These are phyloP conservation scores for Procambarus clarkii DNA, from an alignment of 1,140 invertebrate species.

Conservation along the genomic window DNA sequence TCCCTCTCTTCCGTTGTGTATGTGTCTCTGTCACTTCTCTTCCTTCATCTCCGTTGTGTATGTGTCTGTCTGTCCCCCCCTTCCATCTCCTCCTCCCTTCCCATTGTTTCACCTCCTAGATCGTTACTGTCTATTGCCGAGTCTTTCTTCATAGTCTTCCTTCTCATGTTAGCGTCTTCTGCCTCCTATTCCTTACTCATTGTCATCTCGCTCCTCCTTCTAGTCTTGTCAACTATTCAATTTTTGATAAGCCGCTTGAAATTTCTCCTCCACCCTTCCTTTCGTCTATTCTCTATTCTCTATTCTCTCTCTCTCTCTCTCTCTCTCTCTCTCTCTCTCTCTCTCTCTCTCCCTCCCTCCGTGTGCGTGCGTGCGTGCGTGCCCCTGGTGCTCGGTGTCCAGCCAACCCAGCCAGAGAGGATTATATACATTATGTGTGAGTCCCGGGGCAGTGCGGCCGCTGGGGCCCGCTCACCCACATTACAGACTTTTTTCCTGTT, in stretches of 20 bases:
- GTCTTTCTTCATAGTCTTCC: too few species aligned
- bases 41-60: too few species aligned
- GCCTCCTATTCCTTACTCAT: background rate
- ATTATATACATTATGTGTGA: constrained; percentile 43
- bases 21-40: too few species aligned
- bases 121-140: too few species aligned
- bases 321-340: background rate
- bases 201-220: background rate
- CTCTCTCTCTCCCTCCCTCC: background rate
- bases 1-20: too few species aligned
- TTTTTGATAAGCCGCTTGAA: background rate
- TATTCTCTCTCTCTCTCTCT: too few species aligned
- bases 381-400: background rate
- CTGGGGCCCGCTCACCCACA: background rate
- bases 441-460: constrained; percentile 14
- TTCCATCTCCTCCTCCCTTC: too few species aligned
- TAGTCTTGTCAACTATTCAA: background rate
- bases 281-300: too few species aligned
- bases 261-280: background rate
- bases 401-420: background rate
- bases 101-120: too few species aligned
- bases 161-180: background rate
- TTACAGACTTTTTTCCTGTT: background rate
- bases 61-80: too few species aligned
- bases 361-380: background rate